Base-by-base conservation (phyloP, 2,888 invertebrate genomes). In the Euclidia mi region DNA sequence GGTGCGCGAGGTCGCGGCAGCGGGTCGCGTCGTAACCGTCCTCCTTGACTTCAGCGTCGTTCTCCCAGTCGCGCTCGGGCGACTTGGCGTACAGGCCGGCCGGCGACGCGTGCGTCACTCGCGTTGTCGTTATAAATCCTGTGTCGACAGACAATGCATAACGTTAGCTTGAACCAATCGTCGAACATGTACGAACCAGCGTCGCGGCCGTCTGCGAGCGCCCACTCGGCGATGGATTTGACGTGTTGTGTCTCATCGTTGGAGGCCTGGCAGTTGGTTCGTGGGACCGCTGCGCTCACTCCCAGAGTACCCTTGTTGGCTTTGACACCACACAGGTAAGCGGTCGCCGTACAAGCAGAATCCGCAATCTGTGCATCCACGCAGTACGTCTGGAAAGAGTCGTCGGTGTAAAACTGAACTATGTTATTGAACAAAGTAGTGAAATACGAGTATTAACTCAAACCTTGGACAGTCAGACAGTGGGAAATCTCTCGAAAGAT, bases 31-130 rank as follows among this genome's bases (percentile, higher is more conserved):
- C 56, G 18, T 77, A 72, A 2, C 90, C 62, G 34, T 55, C 58
- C 0, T 6, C 66, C 1, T 34, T 56, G 2, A 96, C 90, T 43
- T 95, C 95, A 0, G 91, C 93, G 82, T 97, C 97, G 71, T 92
- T 95, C 88, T 97, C 97, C 97, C 97, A 97, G 79, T 96, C 94
- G 29, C 97, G 95, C 65, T 96, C 89, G 0, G 97, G 96, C 0
- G 94, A 89, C 79, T 96, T 96, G 0, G 97, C 96, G 83, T 96
- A 97, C 0, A 95, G 89, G 0, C 96, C 96, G 0, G 96, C 95
- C 0, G 97, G 97, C 0, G 97, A 97, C 2, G 97, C 98, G 83
- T 97, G 97, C 0, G 97, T 97, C 0, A 98, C 95, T 46, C 97
- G 94, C 0, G 97, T 96, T 0, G 96, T 97, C 7, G 98, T 98